Base-by-base conservation (phyloP, 1,140 invertebrate species). In the Tetranychus cinnabarinus region DNA sequence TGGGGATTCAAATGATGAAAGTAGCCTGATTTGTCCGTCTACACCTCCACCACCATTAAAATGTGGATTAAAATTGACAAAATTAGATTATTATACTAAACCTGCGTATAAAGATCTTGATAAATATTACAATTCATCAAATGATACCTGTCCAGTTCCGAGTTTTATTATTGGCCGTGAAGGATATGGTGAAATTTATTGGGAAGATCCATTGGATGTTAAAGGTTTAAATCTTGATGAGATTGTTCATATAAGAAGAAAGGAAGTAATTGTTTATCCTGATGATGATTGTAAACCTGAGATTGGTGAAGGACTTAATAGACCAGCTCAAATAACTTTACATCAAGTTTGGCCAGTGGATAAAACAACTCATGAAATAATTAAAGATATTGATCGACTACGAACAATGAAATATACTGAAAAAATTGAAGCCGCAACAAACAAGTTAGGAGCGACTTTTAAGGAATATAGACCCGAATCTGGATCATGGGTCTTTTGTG, bases 291-390 rank as follows among this genome's bases (percentile, higher is more conserved):
- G 74, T 13, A 84, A 83, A 66, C 82, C 90, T 15, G 78, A 83
- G 0, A 72, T 88, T 7, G 92, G 92, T 0, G 72, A 81, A 60
- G 92, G 86, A 0, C 72, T 98, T 4, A 99, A 99, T 75, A 78
- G 87, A 34, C 81, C 81, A 45, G 93, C 95, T 3, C 83, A 95
- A 71, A 84, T 81, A 23, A 95, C 89, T 0, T 72, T 99, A 45
- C 88, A 97, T 71, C 78, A 85, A 66, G 88, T 99, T 2, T 98
- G 88, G 86, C 93, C 95, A 0, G 74, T 81, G 23, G 87, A 95
- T 71, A 93, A 92, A 74, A 81, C 81, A 2, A 80, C 81, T 36
- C 80, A 82, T 33, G 76, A 81, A 60, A 79, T 83, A 1, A 86
- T 97, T 35, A 89, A 82, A 57, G 72, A 88, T 70, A 78, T 84